These are phyloP conservation scores for Lepus americanus DNA, from an alignment of 2,113 vertebrate species.

Conservation along the genomic window DNA sequence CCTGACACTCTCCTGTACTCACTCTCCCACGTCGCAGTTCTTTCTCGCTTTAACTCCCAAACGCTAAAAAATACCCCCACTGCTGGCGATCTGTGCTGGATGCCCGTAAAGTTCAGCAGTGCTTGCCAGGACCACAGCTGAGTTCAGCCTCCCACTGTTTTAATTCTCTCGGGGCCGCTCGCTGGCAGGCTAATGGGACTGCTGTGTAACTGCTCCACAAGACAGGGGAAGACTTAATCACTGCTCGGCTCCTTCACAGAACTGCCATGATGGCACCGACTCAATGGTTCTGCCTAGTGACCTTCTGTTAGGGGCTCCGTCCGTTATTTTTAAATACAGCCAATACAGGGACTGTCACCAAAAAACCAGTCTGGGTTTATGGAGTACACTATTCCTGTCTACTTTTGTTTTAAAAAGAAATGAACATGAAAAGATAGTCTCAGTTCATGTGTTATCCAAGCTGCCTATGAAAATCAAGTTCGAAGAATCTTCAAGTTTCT, in stretches of 20 bases:
- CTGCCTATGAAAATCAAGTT: constrained; percentile 66
- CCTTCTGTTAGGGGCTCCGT: constrained; percentile 57
- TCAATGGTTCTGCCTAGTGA: constrained; percentile 40
- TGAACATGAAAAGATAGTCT: constrained; percentile 74
- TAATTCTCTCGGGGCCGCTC: not conserved
- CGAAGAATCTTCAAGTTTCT: constrained; percentile 58
- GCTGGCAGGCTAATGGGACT: not conserved
- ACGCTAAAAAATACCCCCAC: not conserved
- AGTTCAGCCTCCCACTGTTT: not conserved
- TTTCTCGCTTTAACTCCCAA: constrained; percentile 27
- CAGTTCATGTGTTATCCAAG: constrained; percentile 45
- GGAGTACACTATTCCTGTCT: constrained; percentile 74
- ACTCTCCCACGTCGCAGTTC: not conserved
- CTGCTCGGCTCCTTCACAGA: not conserved
- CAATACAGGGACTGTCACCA: constrained; percentile 65
- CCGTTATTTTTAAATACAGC: constrained; percentile 72
- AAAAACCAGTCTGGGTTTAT: constrained; percentile 59
- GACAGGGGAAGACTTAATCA: constrained; percentile 3
- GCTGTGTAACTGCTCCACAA: constrained; percentile 38
- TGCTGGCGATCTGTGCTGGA: not conserved
- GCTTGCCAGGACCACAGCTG: not conserved
- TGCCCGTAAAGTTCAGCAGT: constrained; percentile 36
- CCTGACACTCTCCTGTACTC: not conserved
- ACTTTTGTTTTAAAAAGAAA: constrained; percentile 74
- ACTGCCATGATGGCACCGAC: constrained; percentile 47